Evolutionary conservation across 2,888 invertebrate species (phyloP).

Genomic region (Linnaemya vulpina): DNA sequence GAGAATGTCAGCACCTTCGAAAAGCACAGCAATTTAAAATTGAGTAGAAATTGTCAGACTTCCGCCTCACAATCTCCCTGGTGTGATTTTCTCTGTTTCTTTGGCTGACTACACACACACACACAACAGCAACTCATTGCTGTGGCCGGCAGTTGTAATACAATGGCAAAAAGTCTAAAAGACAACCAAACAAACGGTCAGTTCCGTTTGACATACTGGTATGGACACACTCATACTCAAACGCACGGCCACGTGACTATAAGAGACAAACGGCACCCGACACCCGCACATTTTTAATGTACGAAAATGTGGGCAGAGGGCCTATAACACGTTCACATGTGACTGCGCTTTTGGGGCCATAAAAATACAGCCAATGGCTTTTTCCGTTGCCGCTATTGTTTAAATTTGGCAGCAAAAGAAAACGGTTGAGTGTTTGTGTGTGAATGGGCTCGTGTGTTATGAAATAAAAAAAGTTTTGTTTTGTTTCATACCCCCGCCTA

Average conservation of each 20-base stretch:
- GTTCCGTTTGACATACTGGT: not conserved
- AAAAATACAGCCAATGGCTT: constrained; percentile 56
- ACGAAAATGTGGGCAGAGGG: constrained; percentile 24
- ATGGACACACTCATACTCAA: not conserved
- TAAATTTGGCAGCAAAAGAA: not conserved
- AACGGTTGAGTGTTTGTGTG: not conserved
- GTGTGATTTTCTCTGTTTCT: no score
- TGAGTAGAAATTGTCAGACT: no score
- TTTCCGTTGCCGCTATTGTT: constrained; percentile 53
- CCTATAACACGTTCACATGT: constrained; percentile 60
- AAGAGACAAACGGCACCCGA: no score
- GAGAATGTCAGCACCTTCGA: no score
- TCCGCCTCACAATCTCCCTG: no score
- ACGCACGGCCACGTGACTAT: not conserved
- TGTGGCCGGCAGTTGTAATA: not conserved
- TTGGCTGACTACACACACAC: no score
- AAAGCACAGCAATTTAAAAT: no score
- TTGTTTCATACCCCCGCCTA: no score
- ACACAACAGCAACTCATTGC: no score
- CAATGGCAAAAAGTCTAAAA: not conserved
- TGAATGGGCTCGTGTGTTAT: not conserved
- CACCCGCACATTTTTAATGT: not conserved
- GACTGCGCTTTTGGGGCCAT: constrained; percentile 59
- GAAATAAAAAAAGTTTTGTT: not conserved
- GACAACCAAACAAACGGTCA: not conserved